Evolutionary conservation across 2,888 invertebrate species (phyloP), one percentile per base, ranked within the genome.

Genomic region (Noctua pronuba): DNA sequence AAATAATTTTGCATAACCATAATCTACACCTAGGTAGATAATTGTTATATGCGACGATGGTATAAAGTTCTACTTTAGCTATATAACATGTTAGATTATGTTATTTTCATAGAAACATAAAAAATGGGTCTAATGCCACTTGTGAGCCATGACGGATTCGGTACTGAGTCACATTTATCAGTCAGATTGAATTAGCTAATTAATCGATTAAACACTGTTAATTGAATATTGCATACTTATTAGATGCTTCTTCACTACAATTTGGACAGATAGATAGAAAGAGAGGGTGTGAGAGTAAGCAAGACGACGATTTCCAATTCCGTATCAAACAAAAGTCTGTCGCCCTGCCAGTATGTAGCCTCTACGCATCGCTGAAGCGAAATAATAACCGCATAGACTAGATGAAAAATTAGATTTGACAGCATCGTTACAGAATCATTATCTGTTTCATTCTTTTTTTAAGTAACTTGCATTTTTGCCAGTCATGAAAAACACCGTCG

Each of bases 1-100:
- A 60, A 72, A 75, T 77, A 82, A 77, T 73, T 82, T 82, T 71
- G 58, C 73, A 77, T 82, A 80, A 46, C 70, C 28, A 58, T 67
- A 21, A 62, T 62, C 21, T 46, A 16, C 28, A 21, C 24, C 35
- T 76, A 44, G 55, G 41, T 16, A 64, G 49, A 7, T 60, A 74
- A 52, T 62, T 60, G 16, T 65, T 18, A 55, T 65, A 65, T 58
- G n/a, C 10, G 55, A 65, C 46, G 38, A 74, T 66, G 49, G 10
- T 81, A 58, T 49, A 65, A 55, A 35, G 31, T 55, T 16, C 31
- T n/a, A 60, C 3, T 21, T 60, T 60, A 4, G 35, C 62, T 62
- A 46, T 64, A 13, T 62, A 21, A 18, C 35, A 4, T 11, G n/a
- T 58, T 24, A 28, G 28, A 31, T 46, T 38, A 44, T 44, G 60